These are phyloP conservation scores for Silurus glanis DNA, from an alignment of 2,113 vertebrate species.

Conservation along the genomic window DNA sequence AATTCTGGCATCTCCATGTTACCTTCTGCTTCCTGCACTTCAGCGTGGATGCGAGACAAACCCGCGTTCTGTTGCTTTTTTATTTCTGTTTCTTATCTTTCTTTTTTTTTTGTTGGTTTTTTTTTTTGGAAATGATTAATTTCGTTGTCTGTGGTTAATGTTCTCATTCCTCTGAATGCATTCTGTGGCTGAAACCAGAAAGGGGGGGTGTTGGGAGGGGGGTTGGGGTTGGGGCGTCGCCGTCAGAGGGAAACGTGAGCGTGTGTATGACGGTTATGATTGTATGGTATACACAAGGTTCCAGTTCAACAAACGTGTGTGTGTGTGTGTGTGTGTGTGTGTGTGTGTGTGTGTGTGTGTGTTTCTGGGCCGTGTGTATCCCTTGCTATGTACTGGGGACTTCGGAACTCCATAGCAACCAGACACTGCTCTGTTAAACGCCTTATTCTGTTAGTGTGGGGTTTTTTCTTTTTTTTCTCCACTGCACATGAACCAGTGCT, in stretches of 20 bases:
- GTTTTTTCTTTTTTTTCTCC: background rate
- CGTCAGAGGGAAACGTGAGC: constrained; percentile 70
- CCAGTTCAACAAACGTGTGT: constrained; percentile 52
- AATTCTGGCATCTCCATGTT: constrained; percentile 68
- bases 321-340: background rate
- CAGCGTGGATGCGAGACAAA: constrained; percentile 85
- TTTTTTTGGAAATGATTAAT: constrained; percentile 38
- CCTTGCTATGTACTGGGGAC: constrained; percentile 66
- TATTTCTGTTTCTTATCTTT: constrained; percentile 59
- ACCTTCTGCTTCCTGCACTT: constrained; percentile 84
- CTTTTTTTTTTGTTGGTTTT: constrained; percentile 50
- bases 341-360: background rate
- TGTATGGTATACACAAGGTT: constrained; percentile 76
- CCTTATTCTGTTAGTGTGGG: background rate
- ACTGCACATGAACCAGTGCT: background rate
- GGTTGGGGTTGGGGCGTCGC: constrained; percentile 37
- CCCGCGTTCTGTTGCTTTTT: constrained; percentile 73
- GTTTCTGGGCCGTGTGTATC: constrained; percentile 65
- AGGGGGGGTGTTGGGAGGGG: constrained; percentile 26
- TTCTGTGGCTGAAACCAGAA: constrained; percentile 78
- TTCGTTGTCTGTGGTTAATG: constrained; percentile 77
- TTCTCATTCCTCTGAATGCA: constrained; percentile 74
- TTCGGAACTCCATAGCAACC: constrained; percentile 74
- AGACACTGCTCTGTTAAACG: constrained; percentile 69
- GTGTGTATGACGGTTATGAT: constrained; percentile 57